A percentile compares a stretch with the other conserved stretches of the same genome.
phyloP scores from a whole-genome alignment of 2,888 invertebrate species.

The Falcaria lacertinaria region DNA sequence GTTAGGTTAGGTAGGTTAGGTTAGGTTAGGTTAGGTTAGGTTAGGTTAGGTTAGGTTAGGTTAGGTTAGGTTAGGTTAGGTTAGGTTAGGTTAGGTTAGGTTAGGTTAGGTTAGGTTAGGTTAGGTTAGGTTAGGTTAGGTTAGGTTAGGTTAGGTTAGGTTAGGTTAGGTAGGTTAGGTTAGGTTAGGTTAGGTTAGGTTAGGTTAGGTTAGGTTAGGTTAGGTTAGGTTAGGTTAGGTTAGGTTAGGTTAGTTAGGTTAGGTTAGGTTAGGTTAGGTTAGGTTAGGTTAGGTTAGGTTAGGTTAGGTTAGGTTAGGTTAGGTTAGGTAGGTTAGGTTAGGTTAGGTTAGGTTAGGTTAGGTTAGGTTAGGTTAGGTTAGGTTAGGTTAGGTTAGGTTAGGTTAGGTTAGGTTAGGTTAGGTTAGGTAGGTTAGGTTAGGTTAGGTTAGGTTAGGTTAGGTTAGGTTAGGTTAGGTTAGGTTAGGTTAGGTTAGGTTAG shows the following conservation, averaged over 20 bases:
- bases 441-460: conserved; percentile 11
- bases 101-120: no score
- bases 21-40: conserved; percentile 11
- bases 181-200: conserved; percentile 12
- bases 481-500: conserved; percentile 15
- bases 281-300: conserved; percentile 15
- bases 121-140: conserved; percentile 12
- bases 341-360: conserved; percentile 14
- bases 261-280: conserved; percentile 11
- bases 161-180: no score
- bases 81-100: conserved; percentile 11
- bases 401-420: conserved; percentile 15
- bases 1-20: no score
- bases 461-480: conserved; percentile 13
- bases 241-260: conserved; percentile 14
- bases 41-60: conserved; percentile 13
- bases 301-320: conserved; percentile 14
- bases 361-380: conserved; percentile 14
- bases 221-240: conserved; percentile 17
- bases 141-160: conserved; percentile 10
- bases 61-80: conserved; percentile 11
- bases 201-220: conserved; percentile 17
- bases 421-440: no score
- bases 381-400: conserved; percentile 13
- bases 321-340: no score